Percentiles rank a stretch among this genome's conserved stretches.
Evolutionary conservation across 2,797 vertebrate species (phyloP).

Genomic region (Tinamus major): DNA sequence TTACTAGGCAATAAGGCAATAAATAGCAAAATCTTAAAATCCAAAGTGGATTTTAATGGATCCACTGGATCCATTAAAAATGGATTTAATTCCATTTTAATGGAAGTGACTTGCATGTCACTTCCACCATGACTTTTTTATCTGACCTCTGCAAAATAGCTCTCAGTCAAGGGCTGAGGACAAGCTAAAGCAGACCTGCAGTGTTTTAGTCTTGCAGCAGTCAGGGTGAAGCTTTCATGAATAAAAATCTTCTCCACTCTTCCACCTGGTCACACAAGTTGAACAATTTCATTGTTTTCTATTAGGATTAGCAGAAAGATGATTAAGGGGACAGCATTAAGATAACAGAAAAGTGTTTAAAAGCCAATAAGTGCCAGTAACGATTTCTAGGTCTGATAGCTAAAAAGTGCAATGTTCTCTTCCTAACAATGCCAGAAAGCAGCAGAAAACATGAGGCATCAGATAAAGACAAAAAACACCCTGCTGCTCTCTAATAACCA

Average conservation of each 20-base stretch:
- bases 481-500: slow-evolving; percentile 23
- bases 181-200: background rate
- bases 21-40: background rate
- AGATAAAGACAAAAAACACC: background rate
- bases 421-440: background rate
- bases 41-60: background rate
- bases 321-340: slow-evolving; percentile 18
- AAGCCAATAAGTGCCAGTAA: slow-evolving; percentile 56
- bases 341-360: slow-evolving; percentile 37
- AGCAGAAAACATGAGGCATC: slow-evolving; percentile 9
- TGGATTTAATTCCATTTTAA: no score
- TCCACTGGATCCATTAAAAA: no score
- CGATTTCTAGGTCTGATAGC: slow-evolving; percentile 46
- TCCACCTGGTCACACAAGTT: slow-evolving; percentile 19
- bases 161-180: background rate
- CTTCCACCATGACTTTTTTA: background rate
- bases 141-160: background rate
- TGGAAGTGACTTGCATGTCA: background rate
- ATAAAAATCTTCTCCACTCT: slow-evolving; percentile 45
- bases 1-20: background rate
- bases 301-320: background rate
- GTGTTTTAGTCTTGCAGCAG: background rate
- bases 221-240: slow-evolving; percentile 5
- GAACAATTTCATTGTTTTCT: slow-evolving; percentile 61
- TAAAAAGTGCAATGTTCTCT: slow-evolving; percentile 48